Conservation (phyloP, 2,113 vertebrate species). For the Mus spicilegus region DNA sequence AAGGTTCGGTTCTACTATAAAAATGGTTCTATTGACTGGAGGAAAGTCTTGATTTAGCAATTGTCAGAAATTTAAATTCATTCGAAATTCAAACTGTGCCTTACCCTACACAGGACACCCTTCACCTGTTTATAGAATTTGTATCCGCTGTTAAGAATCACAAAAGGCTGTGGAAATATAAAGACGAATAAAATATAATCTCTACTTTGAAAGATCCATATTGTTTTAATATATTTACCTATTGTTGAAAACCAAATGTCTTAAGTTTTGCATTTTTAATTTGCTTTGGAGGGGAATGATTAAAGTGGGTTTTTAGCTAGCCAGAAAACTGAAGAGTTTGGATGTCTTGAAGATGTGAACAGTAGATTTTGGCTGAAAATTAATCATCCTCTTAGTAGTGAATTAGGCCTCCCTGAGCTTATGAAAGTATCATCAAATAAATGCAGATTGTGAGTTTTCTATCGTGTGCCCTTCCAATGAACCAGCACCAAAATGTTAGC, state of each 20-base stretch:
- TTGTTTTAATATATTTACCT: conserved; percentile 24
- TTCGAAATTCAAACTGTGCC: conserved; percentile 25
- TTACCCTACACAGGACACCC: not conserved
- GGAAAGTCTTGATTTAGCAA: conserved; percentile 32
- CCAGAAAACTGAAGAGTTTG: not conserved
- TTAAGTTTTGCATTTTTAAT: conserved; percentile 21
- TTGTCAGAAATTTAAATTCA: conserved; percentile 8
- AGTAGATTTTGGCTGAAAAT: conserved; percentile 50
- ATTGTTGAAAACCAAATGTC: not conserved
- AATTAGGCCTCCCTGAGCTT: not conserved
- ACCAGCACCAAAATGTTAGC: not conserved
- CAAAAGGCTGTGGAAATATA: not conserved
- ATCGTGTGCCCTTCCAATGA: not conserved
- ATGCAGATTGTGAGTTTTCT: not conserved
- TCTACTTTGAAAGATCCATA: not conserved
- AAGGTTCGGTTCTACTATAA: not conserved
- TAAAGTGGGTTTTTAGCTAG: conserved; percentile 17
- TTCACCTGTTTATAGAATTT: not conserved
- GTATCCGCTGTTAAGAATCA: not conserved
- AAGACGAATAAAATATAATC: not conserved
- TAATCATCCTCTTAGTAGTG: not conserved
- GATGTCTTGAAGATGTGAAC: conserved; percentile 2
- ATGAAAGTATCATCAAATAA: not conserved
- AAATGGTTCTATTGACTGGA: not conserved
- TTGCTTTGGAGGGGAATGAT: conserved; percentile 11